These are phyloP conservation scores for Oreochromis spilurus DNA, from an alignment of 2,113 vertebrate genomes.

Conservation along the genomic window DNA sequence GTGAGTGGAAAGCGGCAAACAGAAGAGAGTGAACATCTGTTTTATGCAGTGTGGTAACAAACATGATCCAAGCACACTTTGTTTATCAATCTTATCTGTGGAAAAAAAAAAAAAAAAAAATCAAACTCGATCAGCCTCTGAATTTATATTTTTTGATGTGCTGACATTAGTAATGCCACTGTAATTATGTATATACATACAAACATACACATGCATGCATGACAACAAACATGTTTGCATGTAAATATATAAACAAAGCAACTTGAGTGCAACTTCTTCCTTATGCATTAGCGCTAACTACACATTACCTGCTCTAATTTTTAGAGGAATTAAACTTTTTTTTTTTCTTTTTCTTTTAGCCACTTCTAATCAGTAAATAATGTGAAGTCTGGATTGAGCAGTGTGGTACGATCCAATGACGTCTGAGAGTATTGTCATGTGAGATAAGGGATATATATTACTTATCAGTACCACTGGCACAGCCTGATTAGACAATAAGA, in stretches of 20 bases:
- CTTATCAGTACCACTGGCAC: not conserved
- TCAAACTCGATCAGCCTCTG: not conserved
- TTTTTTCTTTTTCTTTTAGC: not conserved
- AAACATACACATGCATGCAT: not conserved
- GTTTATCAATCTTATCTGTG: not conserved
- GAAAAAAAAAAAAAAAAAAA: not conserved
- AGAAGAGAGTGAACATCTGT: not conserved
- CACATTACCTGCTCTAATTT: not conserved
- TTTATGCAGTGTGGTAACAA: not conserved
- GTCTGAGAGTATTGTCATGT: not conserved
- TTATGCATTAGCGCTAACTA: not conserved
- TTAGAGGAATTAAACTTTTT: not conserved
- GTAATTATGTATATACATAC: not conserved
- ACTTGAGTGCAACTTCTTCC: not conserved
- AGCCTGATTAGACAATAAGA: not conserved
- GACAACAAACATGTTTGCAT: not conserved
- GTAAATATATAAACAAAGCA: not conserved
- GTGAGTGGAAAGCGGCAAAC: conserved; percentile 2
- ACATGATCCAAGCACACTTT: not conserved
- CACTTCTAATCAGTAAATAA: not conserved
- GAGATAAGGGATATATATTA: conserved; percentile 1
- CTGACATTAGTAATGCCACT: not conserved
- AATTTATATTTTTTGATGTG: not conserved
- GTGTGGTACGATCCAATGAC: not conserved
- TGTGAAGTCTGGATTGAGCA: not conserved